Base-by-base conservation (phyloP, 64 coral and sea anemone species). In the Pocillopora damicornis region DNA sequence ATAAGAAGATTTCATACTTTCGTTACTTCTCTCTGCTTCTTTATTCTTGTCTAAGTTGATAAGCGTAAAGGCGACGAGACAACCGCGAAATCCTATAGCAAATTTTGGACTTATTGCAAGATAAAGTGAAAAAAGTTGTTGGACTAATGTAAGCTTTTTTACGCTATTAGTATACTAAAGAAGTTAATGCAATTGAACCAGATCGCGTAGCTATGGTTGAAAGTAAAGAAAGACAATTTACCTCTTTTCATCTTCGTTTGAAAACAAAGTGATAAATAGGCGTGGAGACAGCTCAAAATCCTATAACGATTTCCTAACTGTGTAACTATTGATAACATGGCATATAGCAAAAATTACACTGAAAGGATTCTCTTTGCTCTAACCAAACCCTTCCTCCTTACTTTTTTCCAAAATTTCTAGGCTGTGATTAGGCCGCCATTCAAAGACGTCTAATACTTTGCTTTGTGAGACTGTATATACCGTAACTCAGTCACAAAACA, bases 281-380 rank as follows among this genome's bases (percentile, higher is more conserved):
- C 2, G 7, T 51, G 2, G 42, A 51, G 42, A 51, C 42, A 51
- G 42, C 11, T 25, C 22, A 13, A 58, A 85, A 85, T 85, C 81
- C 66, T 58, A 73, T 58, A 64, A 63, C 58, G 79, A 63, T 12
- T 62, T 81, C 79, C 17, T 63, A 81, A 81, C 59, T 63, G 30
- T 37, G 25, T n/a, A 71, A 71, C 67, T 25, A 71, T 71, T 20
- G 20, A 23, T n/a, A n/a, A 71, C 9, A 23, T 25, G 25, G 25
- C 20, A 51, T 51, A 51, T 7, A 51, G 42, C 42, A 51, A 7
- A 51, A 51, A 51, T 4, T 4, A 51, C 42, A 51, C 42, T 51
- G 42, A 51, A 51, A 51, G 42, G 7, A 4, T 51, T 51, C 42
- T 51, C 42, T 51, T 51, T 51, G 3, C 42, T 51, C 42, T 51